Base-by-base conservation (phyloP, 2,888 invertebrate genomes). In the Pyrochroa serraticornis region DNA sequence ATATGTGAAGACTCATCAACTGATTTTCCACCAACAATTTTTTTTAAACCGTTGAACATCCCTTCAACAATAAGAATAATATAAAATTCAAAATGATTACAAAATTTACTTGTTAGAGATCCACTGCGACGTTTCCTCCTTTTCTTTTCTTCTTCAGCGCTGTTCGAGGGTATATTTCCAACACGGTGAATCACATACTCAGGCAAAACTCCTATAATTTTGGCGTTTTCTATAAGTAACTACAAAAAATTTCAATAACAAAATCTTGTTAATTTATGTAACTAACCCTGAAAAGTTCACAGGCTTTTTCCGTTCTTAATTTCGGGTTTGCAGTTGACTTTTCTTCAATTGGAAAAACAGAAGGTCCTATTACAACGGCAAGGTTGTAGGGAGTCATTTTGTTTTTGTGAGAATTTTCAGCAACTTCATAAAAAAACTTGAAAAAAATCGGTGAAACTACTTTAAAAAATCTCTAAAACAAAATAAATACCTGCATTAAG, bases 301-400 rank as follows among this genome's bases (percentile, higher is more conserved):
- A 85, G 78, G 89, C 89, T 70, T 87, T 86, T 48, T 85, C 86
- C 52, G 90, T 79, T 64, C 89, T 62, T 62, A 84, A 82, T 61
- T 87, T 83, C n/a, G 85, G 84, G 12, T 87, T 84, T 22, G 73
- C 69, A 6, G 69, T 73, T 43, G 73, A 67, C 71, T 78, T 80
- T 72, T 88, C 87, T 47, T 87, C 87, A 7, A 89, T 79, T 0
- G 93, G 93, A 88, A 95, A 91, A 47, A 95, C 83, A 72, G 92
- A 92, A 0, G 95, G 95, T 0, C 92, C 89, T 75, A 95, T 82
- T 30, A 95, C 89, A 64, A 93, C 90, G 1, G 95, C 90, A 62
- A 95, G 81, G 80, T 95, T 95, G 47, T 87, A 87, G 0, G 87
- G 81, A 67, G 89, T 87, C 95, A 96, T 96, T 77, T 90, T 88